Conservation (phyloP, 2,113 vertebrate species). For the Gulo gulo region DNA sequence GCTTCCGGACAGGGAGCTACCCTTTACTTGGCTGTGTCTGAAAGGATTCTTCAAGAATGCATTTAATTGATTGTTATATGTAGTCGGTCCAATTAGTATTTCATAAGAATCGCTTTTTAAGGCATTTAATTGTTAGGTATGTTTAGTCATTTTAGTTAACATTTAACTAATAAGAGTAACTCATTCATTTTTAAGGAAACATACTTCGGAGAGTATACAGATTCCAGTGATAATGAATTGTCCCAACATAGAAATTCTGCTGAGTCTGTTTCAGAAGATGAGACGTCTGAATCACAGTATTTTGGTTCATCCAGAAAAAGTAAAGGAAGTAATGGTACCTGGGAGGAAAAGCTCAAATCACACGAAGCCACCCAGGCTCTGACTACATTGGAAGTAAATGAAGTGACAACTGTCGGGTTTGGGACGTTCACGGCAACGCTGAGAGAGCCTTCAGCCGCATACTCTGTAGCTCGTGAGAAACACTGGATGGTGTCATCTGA, state of each 20-base stretch:
- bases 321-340: neutral
- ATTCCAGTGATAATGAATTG: slow-evolving; percentile 81
- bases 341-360: neutral
- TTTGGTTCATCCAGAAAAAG: neutral
- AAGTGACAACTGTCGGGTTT: neutral
- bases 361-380: neutral
- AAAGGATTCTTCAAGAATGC: neutral
- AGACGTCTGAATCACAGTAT: neutral
- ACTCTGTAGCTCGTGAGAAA: neutral
- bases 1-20: fast-evolving
- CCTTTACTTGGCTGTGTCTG: neutral
- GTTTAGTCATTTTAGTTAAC: neutral
- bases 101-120: neutral
- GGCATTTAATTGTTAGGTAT: too few relatives aligned
- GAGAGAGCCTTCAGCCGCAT: neutral
- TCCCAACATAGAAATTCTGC: neutral
- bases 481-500: neutral
- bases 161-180: neutral
- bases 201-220: slow-evolving; percentile 76
- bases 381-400: neutral
- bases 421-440: neutral
- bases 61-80: neutral
- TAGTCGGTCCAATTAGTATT: neutral
- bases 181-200: slow-evolving; percentile 77
- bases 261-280: slow-evolving; percentile 56